Evolutionary conservation across 2,888 invertebrate species (phyloP).

Genomic region (Tyria jacobaeae): DNA sequence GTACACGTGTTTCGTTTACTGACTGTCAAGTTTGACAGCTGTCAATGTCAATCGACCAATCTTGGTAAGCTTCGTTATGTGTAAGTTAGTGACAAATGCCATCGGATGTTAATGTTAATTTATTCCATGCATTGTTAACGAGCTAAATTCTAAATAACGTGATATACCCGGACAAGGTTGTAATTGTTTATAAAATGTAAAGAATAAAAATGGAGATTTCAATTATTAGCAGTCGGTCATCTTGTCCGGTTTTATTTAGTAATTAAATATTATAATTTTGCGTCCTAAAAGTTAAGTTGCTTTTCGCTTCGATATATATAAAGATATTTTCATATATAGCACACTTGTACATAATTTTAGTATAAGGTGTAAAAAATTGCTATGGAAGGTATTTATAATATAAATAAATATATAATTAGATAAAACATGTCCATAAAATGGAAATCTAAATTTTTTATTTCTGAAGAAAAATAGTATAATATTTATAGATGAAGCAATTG

Average conservation of each 20-base stretch:
- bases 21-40: conserved; percentile 49
- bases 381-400: conserved; percentile 54
- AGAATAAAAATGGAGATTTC: conserved; percentile 37
- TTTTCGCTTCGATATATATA: conserved; percentile 59
- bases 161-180: conserved; percentile 49
- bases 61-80: conserved; percentile 34
- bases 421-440: conserved; percentile 66
- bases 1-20: conserved; percentile 40
- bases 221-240: conserved; percentile 42
- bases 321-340: conserved; percentile 74
- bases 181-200: conserved; percentile 24
- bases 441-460: conserved; percentile 43
- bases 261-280: conserved; percentile 56
- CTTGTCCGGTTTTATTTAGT: conserved; percentile 47
- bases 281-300: conserved; percentile 58
- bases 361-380: conserved; percentile 79
- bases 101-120: conserved; percentile 43
- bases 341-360: conserved; percentile 74
- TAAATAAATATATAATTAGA: conserved; percentile 43
- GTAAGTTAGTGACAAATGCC: conserved; percentile 37
- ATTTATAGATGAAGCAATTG: conserved; percentile 60
- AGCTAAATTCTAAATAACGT: conserved; percentile 52
- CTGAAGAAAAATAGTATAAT: conserved; percentile 32
- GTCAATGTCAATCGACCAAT: conserved; percentile 38
- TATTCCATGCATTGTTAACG: conserved; percentile 56